Base-by-base conservation (phyloP, 2,113 vertebrate species). In the Origma solitaria region DNA sequence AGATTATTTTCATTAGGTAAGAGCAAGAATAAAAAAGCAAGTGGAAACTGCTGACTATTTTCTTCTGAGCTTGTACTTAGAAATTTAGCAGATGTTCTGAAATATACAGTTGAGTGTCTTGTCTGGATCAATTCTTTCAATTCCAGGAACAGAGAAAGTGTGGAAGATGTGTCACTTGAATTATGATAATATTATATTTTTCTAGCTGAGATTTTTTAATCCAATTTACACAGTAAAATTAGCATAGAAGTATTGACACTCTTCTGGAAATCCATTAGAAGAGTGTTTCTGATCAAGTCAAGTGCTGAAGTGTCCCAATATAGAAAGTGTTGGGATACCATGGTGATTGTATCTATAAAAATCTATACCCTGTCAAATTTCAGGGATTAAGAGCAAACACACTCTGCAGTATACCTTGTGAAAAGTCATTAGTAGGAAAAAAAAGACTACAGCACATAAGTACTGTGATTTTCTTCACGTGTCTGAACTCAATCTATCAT, bases 311-410 rank as follows among this genome's bases (percentile, higher is more conserved):
- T 56, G 23, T 90, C 56, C 51, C 49, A 86, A 23, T 83, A 95
- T 88, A 96, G 90, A 81, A 95, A 73, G 50, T 77, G 58, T 69
- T 90, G 23, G 80, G 71, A 78, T 93, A 56, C 92, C 72, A 94
- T 95, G 92, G 88, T 93, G 82, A 93, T 90, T 75, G 38, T 87
- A 62, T 94, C 82, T 88, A 64, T 92, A 95, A 96, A 94, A 96
- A 92, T 90, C 56, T 83, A 70, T 88, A 68, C 18, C 11, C 51
- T 92, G 76, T 80, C 82, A 96, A 86, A 78, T 92, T 93, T 87
- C 49, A 86, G 23, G 37, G 37, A 86, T 84, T 82, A 91, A 77
- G 28, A 89, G 24, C 54, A 95, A 91, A 65, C 33, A 53, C 24
- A 56, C 33, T 69, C 35, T 77, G 51, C 57, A 82, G 30, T 77